Base-by-base conservation (phyloP, 2,888 invertebrate genomes). In the Athripsodes cinereus region DNA sequence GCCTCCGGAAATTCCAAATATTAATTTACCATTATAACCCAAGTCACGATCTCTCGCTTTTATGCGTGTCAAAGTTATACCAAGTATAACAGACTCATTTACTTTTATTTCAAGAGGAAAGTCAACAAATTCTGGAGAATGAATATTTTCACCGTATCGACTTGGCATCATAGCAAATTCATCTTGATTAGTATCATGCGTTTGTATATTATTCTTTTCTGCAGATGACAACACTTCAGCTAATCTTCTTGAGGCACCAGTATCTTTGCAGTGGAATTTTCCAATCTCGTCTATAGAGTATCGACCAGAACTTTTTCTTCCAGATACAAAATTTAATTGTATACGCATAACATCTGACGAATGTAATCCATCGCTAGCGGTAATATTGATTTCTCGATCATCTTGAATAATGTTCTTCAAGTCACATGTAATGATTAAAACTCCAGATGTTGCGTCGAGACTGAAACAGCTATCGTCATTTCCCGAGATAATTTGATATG, bases 281-380 rank as follows among this genome's bases (percentile, higher is more conserved):
- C 86, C 83, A 34, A 75, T 76, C 58, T 83, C 83, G 59, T 81
- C 83, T 55, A 71, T 71, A 19, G 79, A 63, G 13, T 79, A 68
- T 51, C 82, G 74, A 31, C 67, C 69, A n/a, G 67, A 67, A 18
- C 78, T 78, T 66, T 85, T 86, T 62, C 85, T 86, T 16, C 82
- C 81, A 65, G 85, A 86, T 13, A 90, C 85, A 56, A 95, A 76
- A 67, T 89, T 86, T 57, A 95, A 79, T 57, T 83, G 81, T 19
- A 96, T 82, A 11, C 84, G 79, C 63, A 88, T 85, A 11, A 92
- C 85, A 70, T 96, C 94, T 0, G 96, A 91, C 68, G 92, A 92
- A 72, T 96, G 94, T 1, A 90, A 88, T 1, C 94, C 93, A 71
- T 97, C 97, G 0, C 92, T 93, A 0, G 96, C 95, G 0, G 94